Evolutionary conservation across 2,113 vertebrate species (phyloP), one percentile per base, ranked within the genome.

Genomic region (Paedocypris sp.): DNA sequence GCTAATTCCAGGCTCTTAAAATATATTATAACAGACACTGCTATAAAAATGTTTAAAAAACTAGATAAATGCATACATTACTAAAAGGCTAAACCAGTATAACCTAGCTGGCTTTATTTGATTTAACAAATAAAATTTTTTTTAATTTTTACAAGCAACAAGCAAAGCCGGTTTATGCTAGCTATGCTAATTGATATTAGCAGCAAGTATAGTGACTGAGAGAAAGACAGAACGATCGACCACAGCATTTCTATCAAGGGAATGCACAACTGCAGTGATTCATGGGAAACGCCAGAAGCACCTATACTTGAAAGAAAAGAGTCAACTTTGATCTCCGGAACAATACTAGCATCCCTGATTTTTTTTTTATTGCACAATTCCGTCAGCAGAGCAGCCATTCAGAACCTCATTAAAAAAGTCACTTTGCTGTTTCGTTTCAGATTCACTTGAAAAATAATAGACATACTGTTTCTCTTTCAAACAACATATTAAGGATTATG

Each of bases 401-500:
- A 18, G 3, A 9, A 28, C 36, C 23, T 28, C 15, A 56, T 39
- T 41, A 12, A 41, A 56, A 28, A 13, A 25, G n/a, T 12, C 11
- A n/a, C 19, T 39, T 25, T 15, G 31, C 33, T 15, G 42, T 41
- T 19, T 12, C 29, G 26, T 41, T 1, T 2, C 16, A 1, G 6
- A 8, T 13, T 43, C 26, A 9, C 39, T 32, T n/a, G 43, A 58
- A 25, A 62, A 43, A 62, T 62, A 62, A 62, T 25, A 62, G 60
- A 52, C 36, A 31, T 38, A 33, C 19, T 62, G 60, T 52, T 42
- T 43, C 35, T 29, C 18, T 28, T 52, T 33, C 18, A 41, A 52
- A 62, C 38, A 62, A 52, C 47, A 51, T 29, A 43, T 62, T 62
- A 62, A 28, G 39, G 60, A 52, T 33, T 62, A 51, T 43, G 51